Evolutionary conservation across 2,113 vertebrate species (phyloP), one percentile per base, ranked within the genome.

Genomic region (Sceloporus undulatus): DNA sequence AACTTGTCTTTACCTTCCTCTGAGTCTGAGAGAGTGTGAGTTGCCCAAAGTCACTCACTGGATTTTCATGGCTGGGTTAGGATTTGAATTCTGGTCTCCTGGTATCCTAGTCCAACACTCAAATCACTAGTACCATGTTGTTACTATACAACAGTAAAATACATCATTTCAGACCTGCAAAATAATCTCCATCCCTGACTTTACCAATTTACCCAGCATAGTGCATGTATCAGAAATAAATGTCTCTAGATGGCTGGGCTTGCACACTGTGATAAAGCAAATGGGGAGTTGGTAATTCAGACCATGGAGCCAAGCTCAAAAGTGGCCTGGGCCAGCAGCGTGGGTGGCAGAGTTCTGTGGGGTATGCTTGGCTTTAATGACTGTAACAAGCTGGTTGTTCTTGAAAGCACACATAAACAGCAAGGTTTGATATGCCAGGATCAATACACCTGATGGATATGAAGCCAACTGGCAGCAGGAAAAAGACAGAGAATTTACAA

Each of bases 371-470:
- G 9, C 54, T 73, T 34, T 42, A 54, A 79, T 73, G 65, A 54
- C 5, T 71, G 54, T 71, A 48, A 42, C 65, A 48, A 88, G 78
- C 42, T 27, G 34, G 25, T 84, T 77, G 87, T 76, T 74, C 48
- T 84, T 54, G 23, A 29, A 42, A 18, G 18, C 56, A 56, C 34
- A 68, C 27, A 76, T n/a, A 86, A 82, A 86, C 21, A 66, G 54
- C 73, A 85, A 70, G 59, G 56, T 42, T 27, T 76, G 21, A 59
- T 70, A 79, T 62, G 16, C 9, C 21, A 11, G 48, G 38, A 73
- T 84, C 82, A 73, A 70, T 88, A 79, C n/a, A 29, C 65, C 52
- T 18, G 19, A 66, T 38, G 75, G 59, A 34, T 62, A 70, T 78
- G 18, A 48, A 71, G 75, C 42, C 40, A 70, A 79, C 34, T 70